Conservation (phyloP, 2,797 vertebrate genomes). For the Pogoniulus pusillus region DNA sequence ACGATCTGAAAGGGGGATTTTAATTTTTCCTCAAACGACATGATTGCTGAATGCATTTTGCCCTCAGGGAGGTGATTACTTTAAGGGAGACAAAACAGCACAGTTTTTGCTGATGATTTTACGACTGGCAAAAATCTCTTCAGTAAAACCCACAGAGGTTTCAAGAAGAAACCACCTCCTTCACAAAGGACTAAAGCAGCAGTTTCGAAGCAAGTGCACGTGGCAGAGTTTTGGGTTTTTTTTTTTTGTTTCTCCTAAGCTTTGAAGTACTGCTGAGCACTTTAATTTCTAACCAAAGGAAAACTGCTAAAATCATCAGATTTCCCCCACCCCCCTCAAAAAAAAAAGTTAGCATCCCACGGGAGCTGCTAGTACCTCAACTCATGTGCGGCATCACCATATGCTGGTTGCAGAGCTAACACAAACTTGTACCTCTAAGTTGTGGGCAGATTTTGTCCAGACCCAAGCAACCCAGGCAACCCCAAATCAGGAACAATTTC, state of each 20-base stretch:
- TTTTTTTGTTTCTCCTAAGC: not conserved
- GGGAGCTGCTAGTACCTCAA: not conserved
- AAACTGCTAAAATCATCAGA: constrained; percentile 69
- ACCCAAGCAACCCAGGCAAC: fast-evolving
- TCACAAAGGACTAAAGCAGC: not conserved
- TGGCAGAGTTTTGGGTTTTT: not conserved
- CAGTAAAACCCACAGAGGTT: not conserved
- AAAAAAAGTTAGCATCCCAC: fast-evolving
- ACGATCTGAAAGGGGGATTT: not conserved
- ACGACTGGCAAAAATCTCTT: not conserved
- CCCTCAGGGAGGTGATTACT: not conserved
- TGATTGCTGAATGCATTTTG: not conserved
- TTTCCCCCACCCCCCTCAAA: fast-evolving
- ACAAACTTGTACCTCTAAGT: not conserved
- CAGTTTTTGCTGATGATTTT: not conserved
- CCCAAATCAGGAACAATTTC: fast-evolving
- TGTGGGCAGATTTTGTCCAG: not conserved
- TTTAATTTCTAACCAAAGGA: constrained; percentile 24
- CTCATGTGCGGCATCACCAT: not conserved
- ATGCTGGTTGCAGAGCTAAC: not conserved
- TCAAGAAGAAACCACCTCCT: not conserved
- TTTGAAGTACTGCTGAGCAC: constrained; percentile 43
- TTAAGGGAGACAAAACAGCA: not conserved
- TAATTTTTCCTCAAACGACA: fast-evolving
- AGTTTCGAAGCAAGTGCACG: not conserved